Evolutionary conservation across 2,797 vertebrate genomes (phyloP), one percentile per base, ranked within the genome.

Genomic region (Protosalanx chinensis): DNA sequence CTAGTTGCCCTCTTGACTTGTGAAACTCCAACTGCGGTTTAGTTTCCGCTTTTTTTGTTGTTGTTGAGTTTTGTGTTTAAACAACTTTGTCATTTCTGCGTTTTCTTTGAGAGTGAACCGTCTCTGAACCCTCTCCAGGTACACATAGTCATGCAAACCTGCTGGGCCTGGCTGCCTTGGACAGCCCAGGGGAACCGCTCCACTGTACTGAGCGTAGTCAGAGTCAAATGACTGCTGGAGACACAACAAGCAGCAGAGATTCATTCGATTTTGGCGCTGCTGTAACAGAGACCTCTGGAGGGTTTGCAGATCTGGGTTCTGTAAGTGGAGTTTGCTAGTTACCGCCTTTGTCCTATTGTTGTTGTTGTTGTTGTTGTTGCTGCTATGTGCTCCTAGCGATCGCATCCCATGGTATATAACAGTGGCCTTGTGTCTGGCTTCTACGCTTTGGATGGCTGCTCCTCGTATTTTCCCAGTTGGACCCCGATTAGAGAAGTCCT

Each of bases 241-340:
- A 93, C 86, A 86, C 93, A 74, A 93, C 93, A 90, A 92, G 93
- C 87, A 90, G 92, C 90, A 93, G 91, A 92, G 93, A 93, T 82
- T 91, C 91, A 81, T 93, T 95, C 90, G 88, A 92, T 88, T 85
- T 90, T 64, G 89, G 93, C 85, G 92, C 92, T 86, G 88, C 92
- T 77, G 90, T 86, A 90, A 93, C 93, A 93, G 93, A 93, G 88
- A 86, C 91, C 84, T 91, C 93, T 86, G 87, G 91, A 89, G 94
- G 91, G 88, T 94, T 95, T 93, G 93, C 94, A 88, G 93, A 93
- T 91, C 93, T 94, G 90, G 88, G 89, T 85, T 93, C 94, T 93
- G 95, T 96, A 95, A 95, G 95, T 96, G 90, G 89, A 92, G 91
- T 84, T 83, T 82, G 79, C 79, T 78, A 8, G 81, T 73, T 72